Conservation (phyloP, 2,113 vertebrate genomes). For the Camelus dromedarius region DNA sequence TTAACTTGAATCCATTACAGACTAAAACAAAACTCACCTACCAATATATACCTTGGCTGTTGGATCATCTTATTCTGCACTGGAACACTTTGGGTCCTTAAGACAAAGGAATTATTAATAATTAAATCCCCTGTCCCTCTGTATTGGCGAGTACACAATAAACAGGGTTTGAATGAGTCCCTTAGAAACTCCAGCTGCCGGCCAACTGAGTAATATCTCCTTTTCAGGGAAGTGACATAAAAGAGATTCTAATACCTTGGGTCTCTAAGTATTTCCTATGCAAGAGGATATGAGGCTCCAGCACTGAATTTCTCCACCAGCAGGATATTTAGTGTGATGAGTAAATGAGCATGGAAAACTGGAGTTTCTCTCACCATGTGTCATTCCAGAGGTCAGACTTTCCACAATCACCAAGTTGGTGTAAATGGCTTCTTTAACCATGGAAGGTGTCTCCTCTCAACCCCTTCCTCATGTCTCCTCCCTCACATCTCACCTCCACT, state of each 20-base stretch:
- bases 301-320: not conserved
- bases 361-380: not conserved
- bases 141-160: not conserved
- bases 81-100: not conserved
- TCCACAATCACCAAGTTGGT: not conserved
- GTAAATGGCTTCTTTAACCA: not conserved
- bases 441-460: not conserved
- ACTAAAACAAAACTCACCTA: not conserved
- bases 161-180: not conserved
- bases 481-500: not conserved
- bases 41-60: not conserved
- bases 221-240: slow-evolving; percentile 40
- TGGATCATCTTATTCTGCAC: not conserved
- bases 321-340: not conserved
- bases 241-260: not conserved
- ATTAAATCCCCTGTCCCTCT: not conserved
- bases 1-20: not conserved
- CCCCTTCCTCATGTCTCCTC: not conserved
- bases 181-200: not conserved
- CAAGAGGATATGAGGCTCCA: not conserved
- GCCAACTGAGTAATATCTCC: not conserved
- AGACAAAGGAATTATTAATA: not conserved
- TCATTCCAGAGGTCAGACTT: not conserved
- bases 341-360: not conserved
- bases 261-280: slow-evolving; percentile 15